Evolutionary conservation across 2,797 vertebrate species (phyloP), one percentile per base, ranked within the genome.

Genomic region (Clarias pachynema): DNA sequence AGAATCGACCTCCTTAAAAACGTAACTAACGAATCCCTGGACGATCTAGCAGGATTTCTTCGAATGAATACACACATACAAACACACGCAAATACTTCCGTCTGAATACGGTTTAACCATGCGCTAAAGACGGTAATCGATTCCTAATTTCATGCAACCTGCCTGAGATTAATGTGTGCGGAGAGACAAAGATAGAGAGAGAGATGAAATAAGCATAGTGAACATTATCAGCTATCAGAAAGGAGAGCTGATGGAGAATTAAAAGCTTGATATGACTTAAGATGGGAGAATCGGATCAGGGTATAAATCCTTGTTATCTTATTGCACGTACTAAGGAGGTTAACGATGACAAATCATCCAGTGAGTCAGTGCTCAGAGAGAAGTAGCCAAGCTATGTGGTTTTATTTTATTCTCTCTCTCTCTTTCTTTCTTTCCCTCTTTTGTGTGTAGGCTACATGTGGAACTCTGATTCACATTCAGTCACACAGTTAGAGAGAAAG

Each of bases 111-210:
- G 92, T 91, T 94, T 95, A 95, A 93, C 94, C 94, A 93, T 94
- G 92, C 93, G 90, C 90, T 91, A 87, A 93, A 89, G 89, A 90
- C 93, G 93, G 94, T 94, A 95, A 96, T 95, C 95, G 93, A 95
- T 96, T 95, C 91, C 94, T 95, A 95, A 96, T 96, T 96, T 96
- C 95, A 96, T 95, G 95, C 93, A 81, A 93, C 93, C 90, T 92
- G 94, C 94, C 84, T 92, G 89, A 91, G 92, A 94, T 94, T 94
- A 94, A 95, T 93, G 91, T 91, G 91, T 85, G 86, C 86, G 72
- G 65, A 86, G 22, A n/a, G 74, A 16, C 1, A 73, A 29, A 75
- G 7, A 86, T 87, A 88, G 29, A 62, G 40, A 68, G 26, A 69
- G 49, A 63, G 68, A 72, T 7, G 60, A 18, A 40, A 63, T 65